Base-by-base conservation (phyloP, 1,140 invertebrate species). In the Amyelois transitella region DNA sequence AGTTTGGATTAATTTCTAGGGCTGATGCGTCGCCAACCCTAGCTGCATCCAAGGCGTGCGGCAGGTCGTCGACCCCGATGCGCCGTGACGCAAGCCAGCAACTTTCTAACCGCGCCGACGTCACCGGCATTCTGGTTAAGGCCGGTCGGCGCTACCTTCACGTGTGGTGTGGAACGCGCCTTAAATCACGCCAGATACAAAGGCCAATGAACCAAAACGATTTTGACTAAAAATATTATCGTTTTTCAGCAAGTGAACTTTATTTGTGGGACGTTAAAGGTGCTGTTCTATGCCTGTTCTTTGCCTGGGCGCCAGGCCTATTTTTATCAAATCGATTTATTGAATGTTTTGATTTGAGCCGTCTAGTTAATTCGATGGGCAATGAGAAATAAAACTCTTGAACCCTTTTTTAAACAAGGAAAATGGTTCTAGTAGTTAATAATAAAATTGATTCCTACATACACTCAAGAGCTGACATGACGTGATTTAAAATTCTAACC, bases 31-130 rank as follows among this genome's bases (percentile, higher is more conserved):
- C n/a, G 45, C 4, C 45, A 56, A 28, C 55, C 55, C 55, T 56
- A 21, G 20, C n/a, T 47, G 43, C 25, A 58, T 59, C 50, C 7
- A 38, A 57, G 64, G 65, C 59, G 58, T 45, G 54, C 51, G 59
- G 43, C 56, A 57, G 75, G 63, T 67, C 71, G 58, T 63, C 63
- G 71, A 70, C 71, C 72, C 58, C 68, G 58, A 59, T 65, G 70
- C 62, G 66, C 57, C 62, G 51, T 74, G 72, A 74, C 73, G 75
- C 66, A 72, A 72, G 66, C 64, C 25, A 50, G 67, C 75, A 75
- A 75, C 75, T 78, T 78, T 78, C 75, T 78, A 78, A 74, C 66
- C 55, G 60, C 64, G 56, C 71, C 75, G 72, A 74, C 75, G 74
- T 63, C 66, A 61, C 52, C 52, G 60, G 58, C 65, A 62, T 55